Evolutionary conservation across 2,888 invertebrate species (phyloP).

Genomic region (Pseudeuparius sepicola): DNA sequence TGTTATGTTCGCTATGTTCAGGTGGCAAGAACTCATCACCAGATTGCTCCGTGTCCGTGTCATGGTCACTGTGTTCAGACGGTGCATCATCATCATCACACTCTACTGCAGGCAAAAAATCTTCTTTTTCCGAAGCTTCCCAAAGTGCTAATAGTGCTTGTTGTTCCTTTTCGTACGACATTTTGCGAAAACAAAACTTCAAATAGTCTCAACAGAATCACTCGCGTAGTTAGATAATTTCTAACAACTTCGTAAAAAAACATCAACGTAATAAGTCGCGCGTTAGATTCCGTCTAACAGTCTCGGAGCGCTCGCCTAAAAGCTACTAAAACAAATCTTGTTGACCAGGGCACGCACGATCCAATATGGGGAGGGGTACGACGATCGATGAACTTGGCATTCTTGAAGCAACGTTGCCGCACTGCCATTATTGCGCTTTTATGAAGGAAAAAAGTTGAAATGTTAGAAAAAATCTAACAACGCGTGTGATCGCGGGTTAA

Average conservation of each 20-base stretch:
- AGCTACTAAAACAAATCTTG: no score
- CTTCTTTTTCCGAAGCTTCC: slow-evolving; percentile 1
- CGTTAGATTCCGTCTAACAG: slow-evolving; percentile 1
- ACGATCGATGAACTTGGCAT: no score
- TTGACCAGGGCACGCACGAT: no score
- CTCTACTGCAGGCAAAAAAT: not conserved
- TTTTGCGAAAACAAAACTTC: not conserved
- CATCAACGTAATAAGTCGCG: not conserved
- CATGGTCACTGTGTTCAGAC: not conserved
- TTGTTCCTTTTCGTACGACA: slow-evolving; percentile 1
- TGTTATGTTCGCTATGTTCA: not conserved
- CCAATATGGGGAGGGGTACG: no score
- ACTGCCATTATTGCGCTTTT: no score
- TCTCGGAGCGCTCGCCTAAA: no score
- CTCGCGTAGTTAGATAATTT: slow-evolving; percentile 2
- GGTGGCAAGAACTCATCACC: not conserved
- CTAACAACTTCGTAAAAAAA: not conserved
- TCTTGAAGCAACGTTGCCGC: no score
- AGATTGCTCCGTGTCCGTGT: slow-evolving; percentile 1
- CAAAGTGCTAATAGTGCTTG: not conserved
- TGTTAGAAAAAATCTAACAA: no score
- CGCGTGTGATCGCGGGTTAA: no score
- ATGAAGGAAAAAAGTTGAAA: no score
- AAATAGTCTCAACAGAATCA: not conserved
- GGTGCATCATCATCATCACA: slow-evolving; percentile 1